These are phyloP conservation scores for Brachypteracias leptosomus DNA, from an alignment of 2,113 vertebrate genomes.

Conservation along the genomic window DNA sequence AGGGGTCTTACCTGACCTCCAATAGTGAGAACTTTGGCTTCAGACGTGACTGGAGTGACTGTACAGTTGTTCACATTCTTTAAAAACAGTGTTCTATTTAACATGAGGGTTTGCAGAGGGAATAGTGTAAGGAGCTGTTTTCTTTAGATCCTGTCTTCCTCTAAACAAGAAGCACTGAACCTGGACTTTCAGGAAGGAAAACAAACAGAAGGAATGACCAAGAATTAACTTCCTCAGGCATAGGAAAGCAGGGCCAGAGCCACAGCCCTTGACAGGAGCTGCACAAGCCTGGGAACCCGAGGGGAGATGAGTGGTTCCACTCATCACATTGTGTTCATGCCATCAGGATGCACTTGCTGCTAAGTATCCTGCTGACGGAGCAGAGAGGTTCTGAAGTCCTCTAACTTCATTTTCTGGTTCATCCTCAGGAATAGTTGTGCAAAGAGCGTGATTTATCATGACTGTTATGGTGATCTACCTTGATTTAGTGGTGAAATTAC, in stretches of 20 bases:
- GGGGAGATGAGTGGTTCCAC: not conserved
- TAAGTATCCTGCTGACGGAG: not conserved
- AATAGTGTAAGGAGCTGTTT: not conserved
- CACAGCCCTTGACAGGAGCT: not conserved
- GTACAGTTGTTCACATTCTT: not conserved
- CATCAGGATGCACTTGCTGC: not conserved
- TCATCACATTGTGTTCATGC: fast-evolving
- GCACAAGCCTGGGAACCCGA: fast-evolving
- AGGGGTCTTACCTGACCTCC: not conserved
- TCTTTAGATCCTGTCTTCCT: not conserved
- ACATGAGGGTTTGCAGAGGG: not conserved
- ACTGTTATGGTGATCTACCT: constrained; percentile 55
- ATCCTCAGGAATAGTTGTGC: constrained; percentile 21
- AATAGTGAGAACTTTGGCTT: not conserved
- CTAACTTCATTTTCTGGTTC: constrained; percentile 33
- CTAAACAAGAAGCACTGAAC: not conserved
- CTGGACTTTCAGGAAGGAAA: not conserved
- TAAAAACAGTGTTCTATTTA: not conserved
- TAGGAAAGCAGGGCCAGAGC: not conserved
- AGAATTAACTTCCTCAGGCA: not conserved
- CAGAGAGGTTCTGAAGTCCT: constrained; percentile 9
- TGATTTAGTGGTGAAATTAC: constrained; percentile 73
- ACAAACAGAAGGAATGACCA: not conserved
- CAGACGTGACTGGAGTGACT: not conserved
- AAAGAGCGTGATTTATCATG: constrained; percentile 57